These are phyloP conservation scores for Anarrhichthys ocellatus DNA, from an alignment of 2,113 vertebrate genomes.

Conservation along the genomic window DNA sequence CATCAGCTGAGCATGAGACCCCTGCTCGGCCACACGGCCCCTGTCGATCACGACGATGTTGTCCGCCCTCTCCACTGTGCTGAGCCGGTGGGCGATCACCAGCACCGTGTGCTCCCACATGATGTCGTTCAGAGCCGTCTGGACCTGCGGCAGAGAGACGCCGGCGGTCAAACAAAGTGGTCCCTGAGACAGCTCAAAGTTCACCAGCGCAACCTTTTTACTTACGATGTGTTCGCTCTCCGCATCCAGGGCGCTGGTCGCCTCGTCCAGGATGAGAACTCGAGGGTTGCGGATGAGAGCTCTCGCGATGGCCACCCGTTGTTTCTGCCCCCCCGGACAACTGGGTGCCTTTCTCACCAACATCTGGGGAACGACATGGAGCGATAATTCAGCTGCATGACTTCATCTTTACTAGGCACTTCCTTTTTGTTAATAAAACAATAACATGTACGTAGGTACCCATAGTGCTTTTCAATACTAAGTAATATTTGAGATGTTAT, in stretches of 20 bases:
- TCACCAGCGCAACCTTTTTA: neutral
- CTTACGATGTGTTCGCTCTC: constrained; percentile 94
- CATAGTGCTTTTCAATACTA: neutral
- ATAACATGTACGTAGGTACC: neutral
- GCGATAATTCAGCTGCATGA: neutral
- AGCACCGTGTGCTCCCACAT: constrained; percentile 89
- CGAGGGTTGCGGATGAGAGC: constrained; percentile 91
- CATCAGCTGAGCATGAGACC: constrained; percentile 91
- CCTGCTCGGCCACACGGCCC: constrained; percentile 91
- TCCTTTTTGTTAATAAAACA: neutral
- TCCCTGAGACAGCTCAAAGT: neutral
- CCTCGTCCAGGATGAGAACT: constrained; percentile 94
- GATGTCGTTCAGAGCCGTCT: constrained; percentile 89
- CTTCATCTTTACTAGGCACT: neutral
- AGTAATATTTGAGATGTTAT: neutral
- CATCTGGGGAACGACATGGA: constrained; percentile 79
- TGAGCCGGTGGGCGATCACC: constrained; percentile 95
- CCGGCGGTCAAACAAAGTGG: neutral
- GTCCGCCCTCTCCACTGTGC: constrained; percentile 94
- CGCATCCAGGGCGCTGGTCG: constrained; percentile 93
- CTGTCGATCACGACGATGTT: constrained; percentile 93
- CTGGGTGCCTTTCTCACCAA: constrained; percentile 95
- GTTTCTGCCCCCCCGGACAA: constrained; percentile 97
- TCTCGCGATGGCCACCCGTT: constrained; percentile 94
- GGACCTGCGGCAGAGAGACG: constrained; percentile 83